Evolutionary conservation across 2,888 invertebrate genomes (phyloP).

Genomic region (Odontomyia ornata): DNA sequence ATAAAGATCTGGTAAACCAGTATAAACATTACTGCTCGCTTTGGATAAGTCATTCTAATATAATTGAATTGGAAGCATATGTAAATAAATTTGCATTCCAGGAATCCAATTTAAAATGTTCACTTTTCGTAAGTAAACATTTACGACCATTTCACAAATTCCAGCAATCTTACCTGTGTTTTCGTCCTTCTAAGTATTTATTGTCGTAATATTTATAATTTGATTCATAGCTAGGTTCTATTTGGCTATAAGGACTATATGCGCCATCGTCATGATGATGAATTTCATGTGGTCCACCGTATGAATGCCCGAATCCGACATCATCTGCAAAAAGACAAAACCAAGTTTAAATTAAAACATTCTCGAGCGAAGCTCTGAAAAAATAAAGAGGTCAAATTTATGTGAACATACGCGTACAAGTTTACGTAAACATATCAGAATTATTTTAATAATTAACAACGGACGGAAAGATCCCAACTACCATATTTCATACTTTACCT

Average conservation of each 20-base stretch:
- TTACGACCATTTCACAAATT: not conserved
- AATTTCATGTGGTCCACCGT: slow-evolving; percentile 55
- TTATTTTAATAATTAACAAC: not conserved
- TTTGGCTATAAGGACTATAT: slow-evolving; percentile 59
- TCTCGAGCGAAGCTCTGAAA: not conserved
- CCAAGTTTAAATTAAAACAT: not conserved
- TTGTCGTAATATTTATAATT: slow-evolving; percentile 60
- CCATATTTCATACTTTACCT: not conserved
- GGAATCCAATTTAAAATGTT: too few relatives aligned
- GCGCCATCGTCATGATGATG: slow-evolving; percentile 54
- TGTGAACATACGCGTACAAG: not conserved
- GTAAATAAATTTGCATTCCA: too few relatives aligned
- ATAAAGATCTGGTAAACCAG: too few relatives aligned
- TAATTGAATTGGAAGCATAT: too few relatives aligned
- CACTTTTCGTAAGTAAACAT: too few relatives aligned
- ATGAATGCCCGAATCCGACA: slow-evolving; percentile 55
- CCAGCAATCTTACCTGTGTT: slow-evolving; percentile 60
- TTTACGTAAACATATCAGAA: not conserved
- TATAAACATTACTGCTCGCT: too few relatives aligned
- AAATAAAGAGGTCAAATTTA: not conserved
- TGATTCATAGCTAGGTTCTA: slow-evolving; percentile 59
- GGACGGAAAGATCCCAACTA: not conserved
- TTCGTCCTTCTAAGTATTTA: slow-evolving; percentile 58
- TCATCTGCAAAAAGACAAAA: slow-evolving; percentile 11
- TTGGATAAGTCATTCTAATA: too few relatives aligned